These are phyloP conservation scores for Pocillopora grandis DNA, from an alignment of 92 coral and sea anemone genomes.

Conservation along the genomic window DNA sequence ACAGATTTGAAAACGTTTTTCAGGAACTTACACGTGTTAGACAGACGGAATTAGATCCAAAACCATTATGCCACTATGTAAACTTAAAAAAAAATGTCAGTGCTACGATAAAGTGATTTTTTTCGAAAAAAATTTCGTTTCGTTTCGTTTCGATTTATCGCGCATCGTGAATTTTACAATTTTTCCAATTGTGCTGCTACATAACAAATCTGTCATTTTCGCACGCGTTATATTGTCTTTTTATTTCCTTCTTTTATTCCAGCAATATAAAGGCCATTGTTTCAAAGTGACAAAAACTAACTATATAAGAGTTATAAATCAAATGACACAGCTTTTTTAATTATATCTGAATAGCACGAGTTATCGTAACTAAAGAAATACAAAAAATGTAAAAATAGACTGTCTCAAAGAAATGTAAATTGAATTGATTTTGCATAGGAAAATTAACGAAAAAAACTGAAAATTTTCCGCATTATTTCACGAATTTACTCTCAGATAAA, in stretches of 20 bases:
- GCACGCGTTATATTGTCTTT: constrained; percentile 12
- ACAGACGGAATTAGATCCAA: background rate
- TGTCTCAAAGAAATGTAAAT: too few relatives aligned
- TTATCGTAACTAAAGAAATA: too few relatives aligned
- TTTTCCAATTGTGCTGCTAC: background rate
- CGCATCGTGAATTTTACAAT: background rate
- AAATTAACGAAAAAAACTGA: too few relatives aligned
- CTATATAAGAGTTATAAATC: background rate
- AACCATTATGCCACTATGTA: background rate
- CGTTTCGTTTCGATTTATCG: background rate
- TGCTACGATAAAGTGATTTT: background rate
- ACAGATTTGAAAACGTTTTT: background rate
- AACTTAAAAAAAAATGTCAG: background rate
- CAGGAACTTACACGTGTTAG: background rate
- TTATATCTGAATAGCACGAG: background rate
- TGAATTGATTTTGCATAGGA: too few relatives aligned
- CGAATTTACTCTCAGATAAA: too few relatives aligned
- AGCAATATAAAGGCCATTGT: constrained; percentile 12
- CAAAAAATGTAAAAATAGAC: too few relatives aligned
- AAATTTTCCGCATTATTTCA: too few relatives aligned
- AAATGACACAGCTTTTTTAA: background rate
- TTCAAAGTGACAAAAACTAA: constrained; percentile 21
- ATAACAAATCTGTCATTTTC: constrained; percentile 32
- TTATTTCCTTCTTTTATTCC: background rate
- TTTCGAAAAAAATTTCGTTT: background rate